A percentile compares a stretch with the other conserved stretches of the same genome.
These are phyloP conservation scores for Sepioteuthis lessoniana DNA, from an alignment of 2,888 invertebrate genomes.

Conservation along the genomic window DNA sequence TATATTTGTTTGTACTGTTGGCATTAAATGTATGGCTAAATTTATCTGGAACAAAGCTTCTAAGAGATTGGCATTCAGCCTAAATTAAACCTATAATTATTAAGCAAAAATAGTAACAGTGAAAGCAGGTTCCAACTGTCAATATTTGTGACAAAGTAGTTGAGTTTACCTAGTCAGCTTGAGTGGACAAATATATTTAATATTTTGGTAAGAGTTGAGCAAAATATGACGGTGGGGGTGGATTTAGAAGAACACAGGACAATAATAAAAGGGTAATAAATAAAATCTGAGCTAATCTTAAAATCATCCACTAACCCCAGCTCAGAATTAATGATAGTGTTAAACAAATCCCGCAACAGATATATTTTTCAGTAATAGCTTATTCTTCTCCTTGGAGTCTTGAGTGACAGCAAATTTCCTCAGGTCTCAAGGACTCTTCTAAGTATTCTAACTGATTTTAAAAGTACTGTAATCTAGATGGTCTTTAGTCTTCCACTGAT, in stretches of 20 bases:
- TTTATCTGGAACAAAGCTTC: not conserved
- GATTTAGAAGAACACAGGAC: not conserved
- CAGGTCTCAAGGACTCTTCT: too few species aligned
- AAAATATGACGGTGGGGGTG: not conserved
- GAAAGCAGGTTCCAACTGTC: conserved; percentile 3
- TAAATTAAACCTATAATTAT: not conserved
- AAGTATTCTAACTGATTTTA: too few species aligned
- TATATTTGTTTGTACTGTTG: not conserved
- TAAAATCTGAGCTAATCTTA: not conserved
- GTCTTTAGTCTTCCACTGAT: too few species aligned
- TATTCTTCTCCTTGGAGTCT: not conserved
- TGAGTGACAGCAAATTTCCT: too few species aligned
- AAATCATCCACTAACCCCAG: not conserved
- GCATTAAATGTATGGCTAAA: not conserved
- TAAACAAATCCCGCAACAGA: not conserved
- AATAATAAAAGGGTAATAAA: not conserved
- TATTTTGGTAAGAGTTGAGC: not conserved
- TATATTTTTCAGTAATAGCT: not conserved
- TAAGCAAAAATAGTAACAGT: not conserved
- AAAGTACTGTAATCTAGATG: too few species aligned
- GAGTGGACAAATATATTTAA: not conserved
- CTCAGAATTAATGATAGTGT: not conserved
- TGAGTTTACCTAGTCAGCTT: not conserved
- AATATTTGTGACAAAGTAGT: not conserved
- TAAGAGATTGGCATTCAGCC: not conserved